Evolutionary conservation across 2,113 vertebrate species (phyloP).

Genomic region (Notarius lentiginosus): DNA sequence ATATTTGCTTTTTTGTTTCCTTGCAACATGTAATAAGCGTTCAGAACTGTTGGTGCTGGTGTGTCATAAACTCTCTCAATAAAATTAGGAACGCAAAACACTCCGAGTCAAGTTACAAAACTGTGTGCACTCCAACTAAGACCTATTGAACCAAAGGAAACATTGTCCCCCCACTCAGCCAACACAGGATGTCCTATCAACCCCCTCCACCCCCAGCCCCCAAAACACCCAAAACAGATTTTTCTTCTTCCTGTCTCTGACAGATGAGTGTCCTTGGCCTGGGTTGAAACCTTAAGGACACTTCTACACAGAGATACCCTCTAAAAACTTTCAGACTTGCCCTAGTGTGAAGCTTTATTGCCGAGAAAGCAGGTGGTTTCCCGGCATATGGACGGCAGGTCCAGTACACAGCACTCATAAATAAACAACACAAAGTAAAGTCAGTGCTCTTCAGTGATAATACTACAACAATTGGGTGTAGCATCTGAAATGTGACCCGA

Average conservation of each 20-base stretch:
- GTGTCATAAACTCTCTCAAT: background rate
- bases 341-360: background rate
- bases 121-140: slow-evolving; percentile 21
- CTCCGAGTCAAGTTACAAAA: background rate
- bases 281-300: slow-evolving; percentile 9
- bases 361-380: slow-evolving; percentile 1
- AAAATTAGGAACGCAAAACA: background rate
- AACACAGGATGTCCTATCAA: slow-evolving; percentile 55
- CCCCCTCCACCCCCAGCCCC: background rate
- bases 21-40: background rate
- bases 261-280: slow-evolving; percentile 39
- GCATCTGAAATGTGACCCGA: background rate
- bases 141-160: slow-evolving; percentile 52
- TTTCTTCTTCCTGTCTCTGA: slow-evolving; percentile 49
- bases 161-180: slow-evolving; percentile 28
- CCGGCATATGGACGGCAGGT: background rate
- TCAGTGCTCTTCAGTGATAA: background rate
- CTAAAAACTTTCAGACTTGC: background rate
- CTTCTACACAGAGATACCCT: slow-evolving; percentile 10
- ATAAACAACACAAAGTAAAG: slow-evolving; percentile 10
- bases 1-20: background rate
- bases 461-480: no score
- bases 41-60: background rate
- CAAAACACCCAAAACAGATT: slow-evolving; percentile 28
- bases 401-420: background rate